phyloP scores from a whole-genome alignment of 2,888 invertebrate species.

The Eupeodes luniger region DNA sequence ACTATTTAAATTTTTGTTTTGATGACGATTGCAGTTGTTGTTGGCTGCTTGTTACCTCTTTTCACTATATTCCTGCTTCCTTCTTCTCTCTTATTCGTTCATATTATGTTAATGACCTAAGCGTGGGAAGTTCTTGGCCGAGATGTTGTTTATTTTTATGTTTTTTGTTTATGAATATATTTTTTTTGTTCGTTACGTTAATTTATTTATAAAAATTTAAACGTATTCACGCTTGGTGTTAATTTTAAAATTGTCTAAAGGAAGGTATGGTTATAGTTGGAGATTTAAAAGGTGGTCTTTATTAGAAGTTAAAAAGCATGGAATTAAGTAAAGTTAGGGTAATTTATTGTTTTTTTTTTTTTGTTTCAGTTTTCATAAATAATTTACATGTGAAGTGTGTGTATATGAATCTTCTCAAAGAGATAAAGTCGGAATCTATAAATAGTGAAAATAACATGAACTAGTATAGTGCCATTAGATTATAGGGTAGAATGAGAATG shows the following conservation, averaged over 20 bases:
- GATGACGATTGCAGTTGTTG: slow-evolving; percentile 36
- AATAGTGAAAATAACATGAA: neutral
- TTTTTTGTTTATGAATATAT: neutral
- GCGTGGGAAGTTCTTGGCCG: slow-evolving; percentile 65
- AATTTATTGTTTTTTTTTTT: neutral
- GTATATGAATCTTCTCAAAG: neutral
- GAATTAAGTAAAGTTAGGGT: neutral
- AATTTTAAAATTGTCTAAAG: slow-evolving; percentile 13
- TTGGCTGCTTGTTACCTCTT: slow-evolving; percentile 13
- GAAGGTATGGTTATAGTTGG: neutral
- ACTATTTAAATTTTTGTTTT: slow-evolving; percentile 21
- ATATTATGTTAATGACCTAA: slow-evolving; percentile 45
- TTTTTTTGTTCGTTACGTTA: neutral
- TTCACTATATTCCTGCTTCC: neutral
- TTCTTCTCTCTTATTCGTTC: slow-evolving; percentile 7
- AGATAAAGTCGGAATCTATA: neutral
- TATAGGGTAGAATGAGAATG: no score
- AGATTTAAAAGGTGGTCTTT: slow-evolving; percentile 6
- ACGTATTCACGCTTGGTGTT: slow-evolving; percentile 21
- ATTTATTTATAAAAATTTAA: slow-evolving; percentile 36
- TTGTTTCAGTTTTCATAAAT: neutral
- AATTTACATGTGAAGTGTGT: no score
- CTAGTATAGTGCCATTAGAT: no score
- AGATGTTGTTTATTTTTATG: slow-evolving; percentile 27
- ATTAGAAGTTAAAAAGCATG: neutral